Percentiles rank a stretch among this genome's conserved stretches.
Conservation (phyloP, 2,797 vertebrate genomes). For the Linurgus olivaceus region DNA sequence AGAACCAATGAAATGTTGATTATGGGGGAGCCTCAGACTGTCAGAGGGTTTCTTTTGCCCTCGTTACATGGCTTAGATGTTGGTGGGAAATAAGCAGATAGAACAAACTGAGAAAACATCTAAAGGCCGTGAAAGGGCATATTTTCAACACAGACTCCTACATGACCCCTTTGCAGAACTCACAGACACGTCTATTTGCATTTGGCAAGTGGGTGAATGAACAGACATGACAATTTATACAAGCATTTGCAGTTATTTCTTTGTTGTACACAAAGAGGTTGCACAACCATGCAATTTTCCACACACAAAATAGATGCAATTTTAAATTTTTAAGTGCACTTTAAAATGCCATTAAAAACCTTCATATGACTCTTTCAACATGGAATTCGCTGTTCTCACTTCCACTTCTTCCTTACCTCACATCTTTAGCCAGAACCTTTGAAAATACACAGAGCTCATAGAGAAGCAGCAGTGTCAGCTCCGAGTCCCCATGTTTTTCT, state of each 20-base stretch:
- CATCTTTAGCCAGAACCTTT: constrained; percentile 54
- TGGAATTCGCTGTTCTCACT: constrained; percentile 56
- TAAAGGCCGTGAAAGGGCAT: neutral
- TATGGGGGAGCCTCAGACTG: neutral
- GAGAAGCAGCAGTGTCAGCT: constrained; percentile 26
- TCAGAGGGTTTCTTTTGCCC: neutral
- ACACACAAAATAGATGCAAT: neutral
- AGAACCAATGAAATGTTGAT: constrained; percentile 1
- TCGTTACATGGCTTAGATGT: neutral
- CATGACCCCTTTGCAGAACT: neutral
- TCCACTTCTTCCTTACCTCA: constrained; percentile 42
- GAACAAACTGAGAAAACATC: constrained; percentile 11
- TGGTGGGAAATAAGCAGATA: neutral
- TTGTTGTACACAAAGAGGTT: neutral
- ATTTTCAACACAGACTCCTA: constrained; percentile 31
- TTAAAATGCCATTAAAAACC: constrained; percentile 32
- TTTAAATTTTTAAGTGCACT: constrained; percentile 17
- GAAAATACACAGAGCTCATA: constrained; percentile 44
- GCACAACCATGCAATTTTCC: neutral
- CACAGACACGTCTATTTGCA: constrained; percentile 7
- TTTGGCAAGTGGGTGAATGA: constrained; percentile 32
- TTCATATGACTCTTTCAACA: constrained; percentile 42
- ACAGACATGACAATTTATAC: constrained; percentile 13
- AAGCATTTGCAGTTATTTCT: neutral
- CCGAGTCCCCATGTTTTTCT: constrained; percentile 40